These are phyloP conservation scores for Cassiopea andromeda DNA, from an alignment of 30 jellyfish, hydroid and myxozoan species.

Conservation along the genomic window DNA sequence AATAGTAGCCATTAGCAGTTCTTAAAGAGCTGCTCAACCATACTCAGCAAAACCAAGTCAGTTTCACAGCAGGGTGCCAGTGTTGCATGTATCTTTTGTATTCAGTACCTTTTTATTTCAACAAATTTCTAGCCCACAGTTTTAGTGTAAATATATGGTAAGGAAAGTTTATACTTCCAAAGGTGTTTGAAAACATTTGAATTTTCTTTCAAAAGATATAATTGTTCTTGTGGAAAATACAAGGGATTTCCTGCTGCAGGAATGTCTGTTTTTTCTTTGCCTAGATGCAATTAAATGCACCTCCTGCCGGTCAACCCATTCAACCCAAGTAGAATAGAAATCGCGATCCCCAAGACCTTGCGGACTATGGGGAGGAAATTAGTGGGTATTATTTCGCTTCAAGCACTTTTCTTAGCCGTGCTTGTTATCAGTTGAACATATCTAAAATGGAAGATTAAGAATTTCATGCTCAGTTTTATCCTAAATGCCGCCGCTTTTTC, in stretches of 20 bases:
- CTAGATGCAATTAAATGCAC: not conserved
- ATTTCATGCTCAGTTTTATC: too few species aligned
- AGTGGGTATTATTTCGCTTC: not conserved
- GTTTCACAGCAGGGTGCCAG: not conserved
- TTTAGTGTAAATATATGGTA: not conserved
- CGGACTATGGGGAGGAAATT: not conserved
- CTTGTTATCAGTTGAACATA: not conserved
- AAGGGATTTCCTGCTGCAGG: conserved; percentile 3
- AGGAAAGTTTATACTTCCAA: not conserved
- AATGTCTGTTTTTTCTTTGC: not conserved
- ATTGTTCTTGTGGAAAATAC: not conserved
- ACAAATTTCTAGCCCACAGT: not conserved
- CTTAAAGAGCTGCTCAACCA: not conserved
- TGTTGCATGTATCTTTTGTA: not conserved
- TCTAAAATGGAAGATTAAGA: not conserved
- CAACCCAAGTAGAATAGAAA: not conserved
- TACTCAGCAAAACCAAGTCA: not conserved
- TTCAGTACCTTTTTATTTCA: not conserved
- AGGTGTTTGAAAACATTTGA: not conserved
- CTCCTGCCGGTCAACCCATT: not conserved
- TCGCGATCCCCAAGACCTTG: not conserved
- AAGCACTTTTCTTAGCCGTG: not conserved
- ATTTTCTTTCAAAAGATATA: not conserved
- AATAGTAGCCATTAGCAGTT: not conserved
- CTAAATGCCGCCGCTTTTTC: too few species aligned